These are phyloP conservation scores for Lumbricus terrestris DNA, from an alignment of 2,888 invertebrate genomes.

Conservation along the genomic window DNA sequence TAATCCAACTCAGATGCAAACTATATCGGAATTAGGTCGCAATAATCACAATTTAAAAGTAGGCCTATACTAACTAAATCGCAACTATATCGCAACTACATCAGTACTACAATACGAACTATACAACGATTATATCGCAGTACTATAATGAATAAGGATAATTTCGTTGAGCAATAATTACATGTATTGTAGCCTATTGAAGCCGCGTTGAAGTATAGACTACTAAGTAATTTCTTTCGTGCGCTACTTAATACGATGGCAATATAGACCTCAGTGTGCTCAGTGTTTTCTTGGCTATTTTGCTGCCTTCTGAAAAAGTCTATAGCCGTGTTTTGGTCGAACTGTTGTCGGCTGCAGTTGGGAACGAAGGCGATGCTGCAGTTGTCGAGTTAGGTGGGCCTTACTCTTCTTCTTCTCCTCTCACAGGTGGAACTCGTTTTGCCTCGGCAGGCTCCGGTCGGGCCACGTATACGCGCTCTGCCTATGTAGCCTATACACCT, in stretches of 20 bases:
- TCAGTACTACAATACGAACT: too few relatives aligned
- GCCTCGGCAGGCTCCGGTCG: neutral
- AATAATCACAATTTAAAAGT: too few relatives aligned
- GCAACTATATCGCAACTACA: too few relatives aligned
- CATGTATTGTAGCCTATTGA: too few relatives aligned
- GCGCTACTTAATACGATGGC: neutral
- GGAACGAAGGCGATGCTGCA: neutral
- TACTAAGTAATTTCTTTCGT: neutral
- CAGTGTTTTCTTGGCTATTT: neutral
- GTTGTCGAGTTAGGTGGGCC: constrained; percentile 3
- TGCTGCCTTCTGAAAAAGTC: neutral
- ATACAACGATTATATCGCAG: too few relatives aligned
- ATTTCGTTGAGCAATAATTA: neutral
- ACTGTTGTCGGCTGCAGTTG: neutral
- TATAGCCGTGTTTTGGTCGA: neutral
- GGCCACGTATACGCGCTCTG: neutral
- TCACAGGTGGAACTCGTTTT: neutral
- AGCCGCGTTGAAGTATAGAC: neutral
- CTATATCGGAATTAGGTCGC: neutral
- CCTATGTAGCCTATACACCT: neutral
- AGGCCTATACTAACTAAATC: too few relatives aligned
- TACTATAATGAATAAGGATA: neutral
- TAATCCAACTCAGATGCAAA: too few relatives aligned
- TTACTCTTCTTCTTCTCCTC: too few relatives aligned
- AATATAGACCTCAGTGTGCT: too few relatives aligned